These are phyloP conservation scores for crab-eating macaque (Macaca fascicularis) DNA, from an alignment of 2,113 vertebrate genomes.

Conservation along the genomic window T2T-MFA8v1.1 NC_088394.1:73593501-73594000, in stretches of 20 bases:
- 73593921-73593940: neutral
- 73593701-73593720: neutral
- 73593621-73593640: neutral
- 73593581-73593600: rapidly evolving
- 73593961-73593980: too few relatives aligned
- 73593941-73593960: neutral
- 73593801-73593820: conserved; percentile 36
- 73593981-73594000: neutral
- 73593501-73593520: neutral
- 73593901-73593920: neutral
- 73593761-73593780: neutral
- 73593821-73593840: too few relatives aligned
- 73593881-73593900: neutral
- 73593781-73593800: neutral
- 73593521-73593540: rapidly evolving
- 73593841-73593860: rapidly evolving
- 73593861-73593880: neutral
- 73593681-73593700: neutral
- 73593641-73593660: neutral
- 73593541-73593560: neutral
- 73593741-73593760: rapidly evolving
- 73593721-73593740: neutral
- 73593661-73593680: neutral
- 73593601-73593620: neutral
- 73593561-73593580: neutral